Conservation (phyloP, 2,888 invertebrate species). For the Pharmacophagus antenor region DNA sequence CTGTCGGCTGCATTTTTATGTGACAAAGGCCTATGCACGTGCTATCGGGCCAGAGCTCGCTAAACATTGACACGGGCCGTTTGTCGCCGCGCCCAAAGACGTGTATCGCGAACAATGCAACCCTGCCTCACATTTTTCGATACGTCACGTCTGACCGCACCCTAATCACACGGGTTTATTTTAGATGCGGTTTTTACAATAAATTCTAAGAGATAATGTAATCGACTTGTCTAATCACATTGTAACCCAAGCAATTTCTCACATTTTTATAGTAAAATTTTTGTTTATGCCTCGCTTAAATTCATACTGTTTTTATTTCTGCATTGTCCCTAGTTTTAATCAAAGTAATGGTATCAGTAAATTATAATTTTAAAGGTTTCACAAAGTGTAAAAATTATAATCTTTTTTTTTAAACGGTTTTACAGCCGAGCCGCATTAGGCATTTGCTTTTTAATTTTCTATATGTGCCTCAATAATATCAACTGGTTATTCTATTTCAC, state of each 20-base stretch:
- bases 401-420: no score
- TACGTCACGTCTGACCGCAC: slow-evolving; percentile 37
- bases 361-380: no score
- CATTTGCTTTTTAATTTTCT: neutral
- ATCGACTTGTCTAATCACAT: no score
- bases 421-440: no score
- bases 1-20: slow-evolving; percentile 36
- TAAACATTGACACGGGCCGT: slow-evolving; percentile 64
- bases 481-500: neutral
- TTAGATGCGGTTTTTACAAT: slow-evolving; percentile 6
- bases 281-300: no score
- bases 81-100: slow-evolving; percentile 63
- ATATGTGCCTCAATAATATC: neutral
- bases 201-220: neutral
- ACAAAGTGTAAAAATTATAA: no score
- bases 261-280: no score
- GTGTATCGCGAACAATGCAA: slow-evolving; percentile 59
- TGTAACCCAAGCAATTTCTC: no score
- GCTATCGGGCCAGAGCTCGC: slow-evolving; percentile 37
- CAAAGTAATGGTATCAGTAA: no score
- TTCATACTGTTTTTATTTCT: no score
- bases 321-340: no score
- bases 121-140: slow-evolving; percentile 42
- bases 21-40: slow-evolving; percentile 44
- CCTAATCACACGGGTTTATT: slow-evolving; percentile 30